Evolutionary conservation across 2,797 vertebrate genomes (phyloP).

Genomic region (Anguilla marmorata): DNA sequence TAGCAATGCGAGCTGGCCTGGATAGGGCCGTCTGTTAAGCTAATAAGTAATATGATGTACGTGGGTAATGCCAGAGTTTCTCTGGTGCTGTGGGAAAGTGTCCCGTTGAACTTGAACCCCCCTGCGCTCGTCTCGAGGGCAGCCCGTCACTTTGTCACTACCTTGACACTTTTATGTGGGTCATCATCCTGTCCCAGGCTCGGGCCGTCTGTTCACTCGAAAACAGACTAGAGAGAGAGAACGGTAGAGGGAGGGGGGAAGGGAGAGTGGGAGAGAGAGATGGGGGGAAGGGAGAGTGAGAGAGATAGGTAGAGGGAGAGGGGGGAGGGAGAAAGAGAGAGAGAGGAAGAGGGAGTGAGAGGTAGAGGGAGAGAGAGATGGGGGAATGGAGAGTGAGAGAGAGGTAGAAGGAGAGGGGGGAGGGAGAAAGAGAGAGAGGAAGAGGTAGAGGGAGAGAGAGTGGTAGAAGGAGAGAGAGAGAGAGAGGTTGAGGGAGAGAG

Average conservation of each 20-base stretch:
- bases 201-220: neutral
- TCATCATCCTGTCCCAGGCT: conserved; percentile 24
- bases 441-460: conserved; percentile 11
- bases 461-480: neutral
- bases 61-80: conserved; percentile 54
- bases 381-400: too few relatives aligned
- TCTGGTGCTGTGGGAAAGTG: conserved; percentile 64
- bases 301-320: too few relatives aligned
- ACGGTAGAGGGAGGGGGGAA: conserved; percentile 13
- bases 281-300: too few relatives aligned
- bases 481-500: neutral
- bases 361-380: neutral
- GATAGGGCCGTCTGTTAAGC: conserved; percentile 56
- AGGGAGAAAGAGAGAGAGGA: too few relatives aligned
- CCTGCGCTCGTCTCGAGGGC: conserved; percentile 22
- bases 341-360: conserved; percentile 34
- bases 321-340: neutral
- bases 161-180: conserved; percentile 53
- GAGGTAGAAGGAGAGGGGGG: too few relatives aligned
- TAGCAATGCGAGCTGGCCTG: conserved; percentile 59
- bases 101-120: conserved; percentile 30
- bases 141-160: conserved; percentile 49
- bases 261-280: too few relatives aligned
- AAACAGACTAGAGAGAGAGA: conserved; percentile 10
- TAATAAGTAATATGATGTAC: conserved; percentile 66